Evolutionary conservation across 2,888 invertebrate species (phyloP).

Genomic region (Plagiodera versicolora): DNA sequence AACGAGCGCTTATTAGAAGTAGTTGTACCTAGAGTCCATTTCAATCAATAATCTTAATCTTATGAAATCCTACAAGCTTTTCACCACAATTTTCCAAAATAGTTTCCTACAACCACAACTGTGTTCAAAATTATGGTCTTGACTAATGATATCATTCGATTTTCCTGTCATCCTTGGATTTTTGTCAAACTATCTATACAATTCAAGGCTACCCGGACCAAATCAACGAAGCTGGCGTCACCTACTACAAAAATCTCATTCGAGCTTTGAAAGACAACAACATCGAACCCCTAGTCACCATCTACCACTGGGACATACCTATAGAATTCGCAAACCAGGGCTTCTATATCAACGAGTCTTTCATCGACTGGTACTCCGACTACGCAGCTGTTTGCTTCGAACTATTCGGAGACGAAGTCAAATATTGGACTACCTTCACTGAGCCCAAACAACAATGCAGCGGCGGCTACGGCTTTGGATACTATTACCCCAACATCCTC

Average conservation of each 20-base stretch:
- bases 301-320: conserved; percentile 58
- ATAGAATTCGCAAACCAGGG: conserved; percentile 56
- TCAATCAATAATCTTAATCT: too few species aligned
- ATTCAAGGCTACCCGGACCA: conserved; percentile 21
- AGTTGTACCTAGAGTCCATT: too few species aligned
- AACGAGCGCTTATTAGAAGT: too few species aligned
- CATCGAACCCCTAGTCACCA: conserved; percentile 63
- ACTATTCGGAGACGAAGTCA: conserved; percentile 47
- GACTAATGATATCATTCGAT: too few species aligned
- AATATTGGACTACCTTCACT: conserved; percentile 61
- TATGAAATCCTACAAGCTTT: too few species aligned
- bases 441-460: conserved; percentile 52
- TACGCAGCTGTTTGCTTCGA: conserved; percentile 60
- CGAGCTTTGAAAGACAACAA: conserved; percentile 56
- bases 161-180: too few species aligned
- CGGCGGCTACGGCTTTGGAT: conserved; percentile 37
- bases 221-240: conserved; percentile 56
- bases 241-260: conserved; percentile 30
- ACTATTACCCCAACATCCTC: conserved; percentile 47
- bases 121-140: too few species aligned
- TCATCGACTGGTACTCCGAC: conserved; percentile 62
- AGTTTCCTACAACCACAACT: too few species aligned
- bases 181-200: too few species aligned
- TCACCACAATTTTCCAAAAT: too few species aligned
- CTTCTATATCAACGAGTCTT: conserved; percentile 64